Evolutionary conservation across 2,888 invertebrate species (phyloP).

Genomic region (Lapara coniferarum): DNA sequence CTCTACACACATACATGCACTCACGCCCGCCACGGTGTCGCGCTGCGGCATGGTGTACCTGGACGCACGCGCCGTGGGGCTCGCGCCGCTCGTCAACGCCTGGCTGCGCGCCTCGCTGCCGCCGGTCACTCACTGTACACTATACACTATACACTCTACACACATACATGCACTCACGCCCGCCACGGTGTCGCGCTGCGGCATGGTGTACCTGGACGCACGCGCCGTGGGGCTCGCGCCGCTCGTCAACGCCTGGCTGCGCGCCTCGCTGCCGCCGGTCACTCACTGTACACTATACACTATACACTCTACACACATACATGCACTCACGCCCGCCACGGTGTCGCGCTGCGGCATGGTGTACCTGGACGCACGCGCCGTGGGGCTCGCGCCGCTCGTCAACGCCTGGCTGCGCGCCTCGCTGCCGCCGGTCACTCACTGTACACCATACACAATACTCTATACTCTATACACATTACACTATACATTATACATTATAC

Average conservation of each 20-base stretch:
- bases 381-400: conserved; percentile 87
- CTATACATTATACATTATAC: too few species aligned
- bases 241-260: conserved; percentile 89
- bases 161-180: conserved; percentile 63
- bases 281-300: too few species aligned
- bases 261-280: conserved; percentile 82
- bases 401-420: conserved; percentile 87
- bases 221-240: conserved; percentile 87
- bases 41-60: conserved; percentile 96
- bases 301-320: too few species aligned
- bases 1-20: too few species aligned
- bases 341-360: conserved; percentile 97
- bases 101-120: conserved; percentile 86
- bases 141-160: too few species aligned
- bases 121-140: conserved; percentile 57
- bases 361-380: conserved; percentile 88
- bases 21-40: conserved; percentile 91
- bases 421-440: conserved; percentile 76
- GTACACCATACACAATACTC: too few species aligned
- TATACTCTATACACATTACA: too few species aligned
- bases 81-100: conserved; percentile 87
- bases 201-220: conserved; percentile 94
- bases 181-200: conserved; percentile 94
- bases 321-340: conserved; percentile 86
- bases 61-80: conserved; percentile 87